Conservation (phyloP, 2,113 vertebrate genomes). For the Hippocampus zosterae region DNA sequence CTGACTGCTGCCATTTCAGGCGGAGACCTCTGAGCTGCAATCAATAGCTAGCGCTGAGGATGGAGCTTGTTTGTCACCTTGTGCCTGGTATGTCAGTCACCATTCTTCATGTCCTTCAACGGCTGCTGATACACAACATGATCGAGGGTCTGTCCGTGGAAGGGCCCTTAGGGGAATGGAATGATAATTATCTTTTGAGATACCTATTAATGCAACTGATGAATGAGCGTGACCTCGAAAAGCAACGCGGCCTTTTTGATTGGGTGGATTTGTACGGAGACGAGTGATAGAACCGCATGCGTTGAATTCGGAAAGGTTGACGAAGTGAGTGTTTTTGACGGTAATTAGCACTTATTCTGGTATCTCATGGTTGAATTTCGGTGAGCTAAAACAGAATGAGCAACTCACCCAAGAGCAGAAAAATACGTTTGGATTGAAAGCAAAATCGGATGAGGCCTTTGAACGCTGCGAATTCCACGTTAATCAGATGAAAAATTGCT, state of each 20-base stretch:
- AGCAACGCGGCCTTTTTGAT: constrained; percentile 8
- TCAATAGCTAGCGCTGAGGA: constrained; percentile 55
- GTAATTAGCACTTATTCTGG: background rate
- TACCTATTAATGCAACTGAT: constrained; percentile 29
- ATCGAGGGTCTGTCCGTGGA: constrained; percentile 31
- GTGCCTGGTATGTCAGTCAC: constrained; percentile 64
- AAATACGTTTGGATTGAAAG: background rate
- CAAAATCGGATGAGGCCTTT: background rate
- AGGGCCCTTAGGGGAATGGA: constrained; percentile 37
- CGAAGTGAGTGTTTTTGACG: background rate
- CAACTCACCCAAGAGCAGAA: background rate
- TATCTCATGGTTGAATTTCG: background rate
- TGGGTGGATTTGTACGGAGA: background rate
- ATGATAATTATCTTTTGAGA: constrained; percentile 41
- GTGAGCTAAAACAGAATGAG: background rate
- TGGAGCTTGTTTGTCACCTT: constrained; percentile 58
- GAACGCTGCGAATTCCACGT: background rate
- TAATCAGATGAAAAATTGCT: constrained; percentile 4
- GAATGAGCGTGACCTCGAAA: background rate
- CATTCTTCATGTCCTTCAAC: constrained; percentile 39
- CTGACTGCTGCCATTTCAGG: constrained; percentile 57
- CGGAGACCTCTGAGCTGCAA: constrained; percentile 62
- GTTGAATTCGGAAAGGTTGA: background rate
- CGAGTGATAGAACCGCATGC: background rate
- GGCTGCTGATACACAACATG: constrained; percentile 30